These are phyloP conservation scores for Stegana nigrithorax DNA, from an alignment of 2,888 invertebrate species.

Conservation along the genomic window DNA sequence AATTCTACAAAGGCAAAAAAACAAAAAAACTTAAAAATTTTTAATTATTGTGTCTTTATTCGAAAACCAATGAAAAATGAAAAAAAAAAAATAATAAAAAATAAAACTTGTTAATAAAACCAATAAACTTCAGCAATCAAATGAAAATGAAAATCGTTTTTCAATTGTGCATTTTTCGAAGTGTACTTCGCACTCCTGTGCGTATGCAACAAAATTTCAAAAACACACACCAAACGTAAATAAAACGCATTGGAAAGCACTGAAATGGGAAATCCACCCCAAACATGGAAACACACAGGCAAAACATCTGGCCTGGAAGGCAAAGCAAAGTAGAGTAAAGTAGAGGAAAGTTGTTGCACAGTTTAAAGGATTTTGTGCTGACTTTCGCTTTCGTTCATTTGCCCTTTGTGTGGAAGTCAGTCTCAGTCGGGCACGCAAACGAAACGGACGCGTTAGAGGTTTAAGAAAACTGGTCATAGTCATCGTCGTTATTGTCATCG, in stretches of 20 bases:
- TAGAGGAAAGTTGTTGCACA: too few relatives aligned
- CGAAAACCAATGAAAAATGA: conserved; percentile 43
- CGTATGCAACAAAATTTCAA: not conserved
- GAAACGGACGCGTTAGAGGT: conserved; percentile 32
- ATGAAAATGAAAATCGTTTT: too few relatives aligned
- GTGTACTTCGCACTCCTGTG: not conserved
- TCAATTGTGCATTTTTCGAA: not conserved
- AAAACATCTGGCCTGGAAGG: not conserved
- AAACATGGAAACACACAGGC: too few relatives aligned
- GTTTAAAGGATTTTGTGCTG: too few relatives aligned
- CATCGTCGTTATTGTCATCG: too few relatives aligned
- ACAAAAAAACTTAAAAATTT: conserved; percentile 37
- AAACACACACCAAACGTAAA: conserved; percentile 2
- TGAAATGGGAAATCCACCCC: not conserved
- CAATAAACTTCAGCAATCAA: conserved; percentile 34
- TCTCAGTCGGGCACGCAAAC: conserved; percentile 34
- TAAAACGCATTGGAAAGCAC: not conserved
- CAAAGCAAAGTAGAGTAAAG: conserved; percentile 3
- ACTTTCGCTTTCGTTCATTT: not conserved
- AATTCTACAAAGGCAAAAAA: conserved; percentile 13
- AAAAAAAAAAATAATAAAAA: conserved; percentile 32
- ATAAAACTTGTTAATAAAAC: conserved; percentile 11
- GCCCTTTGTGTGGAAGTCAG: conserved; percentile 31
- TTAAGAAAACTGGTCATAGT: not conserved
- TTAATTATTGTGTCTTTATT: conserved; percentile 61